Evolutionary conservation across 2,113 vertebrate genomes (phyloP).

Genomic region (Canis aureus): DNA sequence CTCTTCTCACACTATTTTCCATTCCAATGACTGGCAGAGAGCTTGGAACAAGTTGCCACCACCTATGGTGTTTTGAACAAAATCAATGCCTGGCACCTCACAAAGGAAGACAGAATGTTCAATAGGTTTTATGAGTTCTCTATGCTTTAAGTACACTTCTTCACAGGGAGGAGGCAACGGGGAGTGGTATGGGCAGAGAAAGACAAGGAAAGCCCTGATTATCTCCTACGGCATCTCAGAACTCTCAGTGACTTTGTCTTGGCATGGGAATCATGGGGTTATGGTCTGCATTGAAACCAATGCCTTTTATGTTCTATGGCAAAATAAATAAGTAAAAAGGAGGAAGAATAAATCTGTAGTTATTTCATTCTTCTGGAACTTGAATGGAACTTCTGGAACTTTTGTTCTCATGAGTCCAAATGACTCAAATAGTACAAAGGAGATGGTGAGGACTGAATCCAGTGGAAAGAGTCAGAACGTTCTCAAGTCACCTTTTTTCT

Average conservation of each 20-base stretch:
- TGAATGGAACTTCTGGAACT: neutral
- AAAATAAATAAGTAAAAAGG: neutral
- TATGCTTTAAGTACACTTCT: neutral
- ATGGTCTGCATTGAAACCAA: neutral
- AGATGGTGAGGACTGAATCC: neutral
- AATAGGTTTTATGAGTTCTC: constrained; percentile 50
- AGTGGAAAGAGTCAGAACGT: neutral
- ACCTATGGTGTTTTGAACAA: constrained; percentile 41
- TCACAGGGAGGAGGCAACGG: neutral
- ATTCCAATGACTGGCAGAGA: constrained; percentile 21
- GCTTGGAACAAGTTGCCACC: neutral
- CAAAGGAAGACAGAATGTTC: constrained; percentile 33
- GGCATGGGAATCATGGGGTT: neutral
- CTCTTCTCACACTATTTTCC: constrained; percentile 38
- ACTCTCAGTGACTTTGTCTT: neutral
- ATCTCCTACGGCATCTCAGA: neutral
- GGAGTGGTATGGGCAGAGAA: neutral
- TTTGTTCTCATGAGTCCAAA: neutral
- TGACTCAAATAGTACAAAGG: neutral
- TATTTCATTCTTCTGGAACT: neutral
- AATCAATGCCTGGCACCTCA: constrained; percentile 46
- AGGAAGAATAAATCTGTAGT: neutral
- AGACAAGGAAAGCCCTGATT: neutral
- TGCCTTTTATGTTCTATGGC: neutral
- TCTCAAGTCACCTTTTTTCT: neutral